Evolutionary conservation across 2,888 invertebrate genomes (phyloP), one percentile per base, ranked within the genome.

Genomic region (Eristalis arbustorum): DNA sequence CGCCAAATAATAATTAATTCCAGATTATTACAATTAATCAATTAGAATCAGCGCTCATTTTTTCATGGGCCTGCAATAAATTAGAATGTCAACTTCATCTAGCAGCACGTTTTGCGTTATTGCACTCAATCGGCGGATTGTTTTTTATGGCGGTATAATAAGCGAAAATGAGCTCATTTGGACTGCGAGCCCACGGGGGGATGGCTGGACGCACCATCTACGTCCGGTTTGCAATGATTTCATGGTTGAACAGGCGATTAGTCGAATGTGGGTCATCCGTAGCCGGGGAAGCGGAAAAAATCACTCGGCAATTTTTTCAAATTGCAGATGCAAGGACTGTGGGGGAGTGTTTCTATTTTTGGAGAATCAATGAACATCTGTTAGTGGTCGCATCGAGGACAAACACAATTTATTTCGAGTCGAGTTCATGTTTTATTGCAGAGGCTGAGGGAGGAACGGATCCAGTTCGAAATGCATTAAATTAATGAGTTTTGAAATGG

Each of bases 41-140:
- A 68, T 68, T 68, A 68, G 34, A 31, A 28, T 1, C 22, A 6
- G 5, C 8, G 11, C 13, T 10, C 31, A 10, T 57, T 68, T 22
- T 18, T 49, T 18, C 18, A 8, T 18, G 8, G 8, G 5, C 8
- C 8, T 4, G 49, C 6, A 28, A 68, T 57, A 56, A 68, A 68
- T 68, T 68, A 11, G 2, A 0, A 13, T 22, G 18, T 68, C 31
- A 56, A 22, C 18, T 68, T 57, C 56, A 34, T 34, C 56, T 31
- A 56, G 31, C 68, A 57, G 68, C 68, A 14, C 13, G 59, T 59
- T 23, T n/a, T 25, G 49, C 49, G 28, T 57, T 56, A 56, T 68
- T 56, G n/a, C 28, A 18, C 10, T 25, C 56, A 56, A 31, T 68
- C 67, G 49, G 56, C 56, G 25, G 11, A 10, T 28, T 59, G 10